These are phyloP conservation scores for Conops quadrifasciatus DNA, from an alignment of 2,888 invertebrate genomes.

Conservation along the genomic window DNA sequence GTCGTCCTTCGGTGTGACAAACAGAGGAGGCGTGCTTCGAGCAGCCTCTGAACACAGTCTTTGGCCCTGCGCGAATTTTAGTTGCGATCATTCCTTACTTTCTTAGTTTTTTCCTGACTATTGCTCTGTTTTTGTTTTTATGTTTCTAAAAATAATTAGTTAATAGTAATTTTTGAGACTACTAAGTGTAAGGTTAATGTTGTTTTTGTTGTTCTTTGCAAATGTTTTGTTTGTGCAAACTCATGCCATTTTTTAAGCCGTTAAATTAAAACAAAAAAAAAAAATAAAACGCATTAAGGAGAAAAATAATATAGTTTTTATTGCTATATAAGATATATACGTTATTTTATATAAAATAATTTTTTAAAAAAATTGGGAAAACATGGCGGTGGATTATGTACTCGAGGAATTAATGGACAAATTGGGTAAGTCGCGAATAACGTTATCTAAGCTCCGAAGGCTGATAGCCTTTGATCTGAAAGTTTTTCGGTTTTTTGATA, in stretches of 20 bases:
- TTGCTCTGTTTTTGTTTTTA: not conserved
- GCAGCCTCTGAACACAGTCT: not conserved
- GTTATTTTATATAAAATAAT: no score
- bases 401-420: constrained; percentile 75
- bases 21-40: not conserved
- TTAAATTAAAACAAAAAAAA: no score
- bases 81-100: not conserved
- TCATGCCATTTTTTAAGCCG: no score
- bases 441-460: not conserved
- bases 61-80: constrained; percentile 6
- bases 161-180: no score
- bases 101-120: not conserved
- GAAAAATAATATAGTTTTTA: no score
- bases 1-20: constrained; percentile 1
- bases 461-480: not conserved
- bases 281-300: no score
- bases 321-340: no score
- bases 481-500: no score
- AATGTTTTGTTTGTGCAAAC: not conserved
- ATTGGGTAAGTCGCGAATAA: constrained; percentile 67
- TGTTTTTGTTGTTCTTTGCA: not conserved
- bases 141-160: not conserved
- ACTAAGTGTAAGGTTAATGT: no score
- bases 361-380: constrained; percentile 18
- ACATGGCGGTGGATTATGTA: constrained; percentile 73